These are phyloP conservation scores for Diplazon laetatorius DNA, from an alignment of 2,888 invertebrate genomes.

Conservation along the genomic window DNA sequence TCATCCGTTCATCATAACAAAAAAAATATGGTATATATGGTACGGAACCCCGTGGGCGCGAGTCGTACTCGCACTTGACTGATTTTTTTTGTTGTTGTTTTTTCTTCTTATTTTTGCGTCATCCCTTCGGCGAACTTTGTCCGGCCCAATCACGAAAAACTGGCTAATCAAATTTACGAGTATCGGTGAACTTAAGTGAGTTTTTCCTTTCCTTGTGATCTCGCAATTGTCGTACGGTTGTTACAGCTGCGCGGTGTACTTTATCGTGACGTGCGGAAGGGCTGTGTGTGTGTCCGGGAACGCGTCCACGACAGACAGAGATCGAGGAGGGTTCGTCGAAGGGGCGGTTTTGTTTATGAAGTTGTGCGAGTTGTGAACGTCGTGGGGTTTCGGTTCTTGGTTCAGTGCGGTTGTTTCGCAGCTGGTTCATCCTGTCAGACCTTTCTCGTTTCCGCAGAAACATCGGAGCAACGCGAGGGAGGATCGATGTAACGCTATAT, in stretches of 20 bases:
- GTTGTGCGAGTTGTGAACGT: too few species aligned
- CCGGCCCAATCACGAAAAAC: conserved; percentile 28
- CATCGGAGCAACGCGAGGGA: not conserved
- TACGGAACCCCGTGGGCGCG: too few species aligned
- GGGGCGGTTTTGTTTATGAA: too few species aligned
- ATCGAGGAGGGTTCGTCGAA: too few species aligned
- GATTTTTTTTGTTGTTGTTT: not conserved
- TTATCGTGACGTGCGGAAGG: too few species aligned
- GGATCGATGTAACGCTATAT: too few species aligned
- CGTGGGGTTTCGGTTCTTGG: conserved; percentile 44
- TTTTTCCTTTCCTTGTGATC: not conserved
- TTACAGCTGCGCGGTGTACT: too few species aligned
- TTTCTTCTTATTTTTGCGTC: not conserved
- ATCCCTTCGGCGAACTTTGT: not conserved
- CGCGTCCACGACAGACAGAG: not conserved
- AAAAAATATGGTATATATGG: too few species aligned
- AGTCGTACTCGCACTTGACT: too few species aligned
- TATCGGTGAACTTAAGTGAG: conserved; percentile 31
- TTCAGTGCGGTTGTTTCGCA: conserved; percentile 35
- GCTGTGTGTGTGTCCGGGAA: too few species aligned
- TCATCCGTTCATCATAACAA: too few species aligned
- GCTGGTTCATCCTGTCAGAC: conserved; percentile 33
- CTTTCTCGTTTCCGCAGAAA: conserved; percentile 18
- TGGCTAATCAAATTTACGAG: conserved; percentile 53
- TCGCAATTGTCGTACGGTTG: conserved; percentile 36